Conservation (phyloP, 2,113 vertebrate genomes). For the Vulpes vulpes region DNA sequence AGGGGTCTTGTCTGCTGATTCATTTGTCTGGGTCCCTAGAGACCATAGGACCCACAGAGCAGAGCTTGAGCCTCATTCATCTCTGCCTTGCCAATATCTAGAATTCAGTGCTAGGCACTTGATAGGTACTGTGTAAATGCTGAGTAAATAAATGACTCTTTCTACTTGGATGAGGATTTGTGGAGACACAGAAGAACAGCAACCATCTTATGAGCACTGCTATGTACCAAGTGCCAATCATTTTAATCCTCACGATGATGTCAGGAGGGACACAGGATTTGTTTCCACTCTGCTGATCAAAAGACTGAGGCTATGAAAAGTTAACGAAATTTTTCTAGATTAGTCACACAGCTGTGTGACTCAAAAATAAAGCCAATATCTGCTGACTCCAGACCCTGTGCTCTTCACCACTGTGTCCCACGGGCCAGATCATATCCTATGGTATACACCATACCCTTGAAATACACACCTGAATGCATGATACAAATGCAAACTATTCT, state of each 20-base stretch:
- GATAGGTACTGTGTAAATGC: not conserved
- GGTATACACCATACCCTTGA: fast-evolving
- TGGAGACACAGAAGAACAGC: too few species aligned
- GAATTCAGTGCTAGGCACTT: not conserved
- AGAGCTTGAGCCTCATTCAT: not conserved
- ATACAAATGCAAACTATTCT: too few species aligned
- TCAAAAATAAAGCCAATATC: not conserved
- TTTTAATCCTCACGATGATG: not conserved
- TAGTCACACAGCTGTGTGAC: not conserved
- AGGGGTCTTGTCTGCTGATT: not conserved
- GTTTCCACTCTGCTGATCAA: not conserved
- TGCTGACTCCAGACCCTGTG: not conserved
- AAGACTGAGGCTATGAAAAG: not conserved
- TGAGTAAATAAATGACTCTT: not conserved
- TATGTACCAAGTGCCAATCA: not conserved
- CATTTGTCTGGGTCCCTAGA: not conserved
- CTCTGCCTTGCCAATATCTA: not conserved
- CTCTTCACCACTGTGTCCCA: not conserved
- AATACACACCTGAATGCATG: not conserved
- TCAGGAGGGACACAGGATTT: not conserved
- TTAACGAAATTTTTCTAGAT: not conserved
- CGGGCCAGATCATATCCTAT: fast-evolving
- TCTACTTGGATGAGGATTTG: not conserved
- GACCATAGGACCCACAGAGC: not conserved
- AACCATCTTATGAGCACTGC: too few species aligned